phyloP scores from a whole-genome alignment of 2,797 vertebrate species.

The Sebastes nivosus region DNA sequence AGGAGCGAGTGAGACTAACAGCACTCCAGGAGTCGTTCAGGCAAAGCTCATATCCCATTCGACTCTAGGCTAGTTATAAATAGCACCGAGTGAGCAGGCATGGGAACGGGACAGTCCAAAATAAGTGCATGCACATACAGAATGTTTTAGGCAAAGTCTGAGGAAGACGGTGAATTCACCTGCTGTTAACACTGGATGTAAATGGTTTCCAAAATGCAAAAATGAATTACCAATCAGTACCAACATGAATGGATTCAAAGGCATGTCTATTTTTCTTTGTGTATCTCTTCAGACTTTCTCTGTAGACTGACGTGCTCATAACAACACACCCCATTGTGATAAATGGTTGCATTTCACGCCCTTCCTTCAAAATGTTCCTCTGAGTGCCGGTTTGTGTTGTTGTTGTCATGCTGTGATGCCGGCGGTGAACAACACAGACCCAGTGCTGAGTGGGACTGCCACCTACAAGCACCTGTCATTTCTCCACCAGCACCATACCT shows the following conservation, averaged over 20 bases:
- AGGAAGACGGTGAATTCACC: slow-evolving; percentile 14
- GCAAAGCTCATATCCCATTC: slow-evolving; percentile 77
- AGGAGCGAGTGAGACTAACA: slow-evolving; percentile 57
- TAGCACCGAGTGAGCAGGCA: slow-evolving; percentile 72
- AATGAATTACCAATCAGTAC: background rate
- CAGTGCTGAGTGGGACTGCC: slow-evolving; percentile 13
- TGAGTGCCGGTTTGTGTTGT: slow-evolving; percentile 16
- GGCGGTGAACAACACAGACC: slow-evolving; percentile 14
- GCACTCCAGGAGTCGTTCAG: slow-evolving; percentile 72
- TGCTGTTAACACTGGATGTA: slow-evolving; percentile 12
- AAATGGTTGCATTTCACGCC: background rate
- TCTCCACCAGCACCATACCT: slow-evolving; percentile 6
- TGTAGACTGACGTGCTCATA: background rate
- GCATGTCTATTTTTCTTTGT: background rate
- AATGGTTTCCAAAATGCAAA: background rate
- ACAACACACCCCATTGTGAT: slow-evolving; percentile 7
- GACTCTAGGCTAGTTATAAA: slow-evolving; percentile 71
- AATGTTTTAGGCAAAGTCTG: slow-evolving; percentile 29
- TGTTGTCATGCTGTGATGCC: slow-evolving; percentile 19
- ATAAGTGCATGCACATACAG: slow-evolving; percentile 49
- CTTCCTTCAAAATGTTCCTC: slow-evolving; percentile 7
- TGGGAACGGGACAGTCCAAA: slow-evolving; percentile 71
- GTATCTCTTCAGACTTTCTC: background rate
- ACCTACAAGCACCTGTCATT: slow-evolving; percentile 37
- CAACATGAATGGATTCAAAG: slow-evolving; percentile 1